Evolutionary conservation across 1,140 invertebrate genomes (phyloP).

Genomic region (Drosophila baimaii): DNA sequence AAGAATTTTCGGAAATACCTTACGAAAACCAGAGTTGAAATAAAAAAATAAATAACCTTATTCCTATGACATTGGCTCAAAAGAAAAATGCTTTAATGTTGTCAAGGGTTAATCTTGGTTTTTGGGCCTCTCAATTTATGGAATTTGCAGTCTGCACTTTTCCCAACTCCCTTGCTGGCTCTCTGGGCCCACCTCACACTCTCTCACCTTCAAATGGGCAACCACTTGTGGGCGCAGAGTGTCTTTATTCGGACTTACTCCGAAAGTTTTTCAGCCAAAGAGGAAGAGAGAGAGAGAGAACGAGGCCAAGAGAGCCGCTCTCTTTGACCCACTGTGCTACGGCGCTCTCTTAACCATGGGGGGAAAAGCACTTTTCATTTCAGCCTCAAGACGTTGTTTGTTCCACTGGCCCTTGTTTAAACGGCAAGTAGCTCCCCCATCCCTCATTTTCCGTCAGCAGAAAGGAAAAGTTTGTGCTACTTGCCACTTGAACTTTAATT

Average conservation of each 20-base stretch:
- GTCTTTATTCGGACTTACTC: constrained; percentile 58
- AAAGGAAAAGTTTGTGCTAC: constrained; percentile 35
- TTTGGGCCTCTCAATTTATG: neutral
- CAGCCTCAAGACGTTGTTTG: constrained; percentile 31
- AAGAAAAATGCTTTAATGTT: neutral
- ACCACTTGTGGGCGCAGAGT: constrained; percentile 71
- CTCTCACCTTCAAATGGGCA: constrained; percentile 32
- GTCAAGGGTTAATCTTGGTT: neutral
- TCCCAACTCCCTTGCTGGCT: neutral
- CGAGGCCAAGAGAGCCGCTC: neutral
- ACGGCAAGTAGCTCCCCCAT: neutral
- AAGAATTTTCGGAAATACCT: neutral
- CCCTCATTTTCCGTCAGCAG: constrained; percentile 2
- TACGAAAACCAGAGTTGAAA: too few species aligned
- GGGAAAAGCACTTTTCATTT: constrained; percentile 37
- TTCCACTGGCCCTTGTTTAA: constrained; percentile 12
- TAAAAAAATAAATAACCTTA: too few species aligned
- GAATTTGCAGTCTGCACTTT: constrained; percentile 9
- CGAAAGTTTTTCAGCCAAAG: constrained; percentile 34
- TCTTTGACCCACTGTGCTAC: constrained; percentile 29
- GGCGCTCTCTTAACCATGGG: constrained; percentile 20
- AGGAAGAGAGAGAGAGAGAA: neutral
- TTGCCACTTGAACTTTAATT: constrained; percentile 21
- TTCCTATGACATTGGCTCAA: neutral
- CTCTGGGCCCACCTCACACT: constrained; percentile 1